Conservation (phyloP, 92 coral and sea anemone species). For the Bergia sp. region DNA sequence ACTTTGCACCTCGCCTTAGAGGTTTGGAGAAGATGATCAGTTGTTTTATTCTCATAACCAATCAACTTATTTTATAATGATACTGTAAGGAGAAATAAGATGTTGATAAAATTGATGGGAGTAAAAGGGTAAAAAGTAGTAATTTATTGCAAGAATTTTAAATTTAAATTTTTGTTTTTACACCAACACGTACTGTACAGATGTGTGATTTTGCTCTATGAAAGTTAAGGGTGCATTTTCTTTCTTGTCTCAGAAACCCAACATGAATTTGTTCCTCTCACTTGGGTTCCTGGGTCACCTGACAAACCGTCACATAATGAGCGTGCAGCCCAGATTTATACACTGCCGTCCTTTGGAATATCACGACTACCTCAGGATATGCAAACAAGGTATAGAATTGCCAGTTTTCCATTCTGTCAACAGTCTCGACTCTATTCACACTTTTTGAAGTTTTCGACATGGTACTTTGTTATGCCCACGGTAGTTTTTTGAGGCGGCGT, state of each 20-base stretch:
- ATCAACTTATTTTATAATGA: no score
- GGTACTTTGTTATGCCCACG: no score
- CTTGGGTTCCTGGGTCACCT: slow-evolving; percentile 58
- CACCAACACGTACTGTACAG: not conserved
- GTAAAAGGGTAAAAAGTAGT: no score
- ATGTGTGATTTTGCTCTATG: not conserved
- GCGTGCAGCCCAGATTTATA: slow-evolving; percentile 50
- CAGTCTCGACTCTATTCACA: not conserved
- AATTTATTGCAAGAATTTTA: no score
- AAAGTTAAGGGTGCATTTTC: not conserved
- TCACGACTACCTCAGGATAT: slow-evolving; percentile 58
- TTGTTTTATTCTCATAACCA: no score
- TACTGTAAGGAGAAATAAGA: no score
- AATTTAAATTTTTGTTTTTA: no score
- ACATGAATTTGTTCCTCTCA: slow-evolving; percentile 49
- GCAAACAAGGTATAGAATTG: slow-evolving; percentile 40
- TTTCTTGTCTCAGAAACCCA: slow-evolving; percentile 34
- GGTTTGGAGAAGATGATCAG: no score
- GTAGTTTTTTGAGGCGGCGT: no score
- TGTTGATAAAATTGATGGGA: no score
- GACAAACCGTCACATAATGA: slow-evolving; percentile 22
- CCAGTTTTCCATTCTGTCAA: not conserved
- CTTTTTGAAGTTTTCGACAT: no score
- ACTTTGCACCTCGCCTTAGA: no score
- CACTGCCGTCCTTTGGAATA: slow-evolving; percentile 70